phyloP scores from a whole-genome alignment of 2,113 vertebrate species.

The Peucedramus taeniatus region DNA sequence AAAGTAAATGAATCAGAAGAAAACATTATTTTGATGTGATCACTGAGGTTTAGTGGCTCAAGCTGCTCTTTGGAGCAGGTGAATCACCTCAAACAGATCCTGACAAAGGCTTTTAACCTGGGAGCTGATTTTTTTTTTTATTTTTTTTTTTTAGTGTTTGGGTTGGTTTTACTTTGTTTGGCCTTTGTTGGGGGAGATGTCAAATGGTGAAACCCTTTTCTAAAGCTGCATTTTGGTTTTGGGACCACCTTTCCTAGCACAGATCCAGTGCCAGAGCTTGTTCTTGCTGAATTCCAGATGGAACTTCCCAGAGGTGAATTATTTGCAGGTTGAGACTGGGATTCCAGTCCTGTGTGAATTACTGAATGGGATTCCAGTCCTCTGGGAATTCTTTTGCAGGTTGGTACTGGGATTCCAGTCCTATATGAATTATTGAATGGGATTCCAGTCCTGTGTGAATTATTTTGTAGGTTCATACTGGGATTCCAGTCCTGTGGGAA shows the following conservation, averaged over 20 bases:
- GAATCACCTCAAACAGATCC: neutral
- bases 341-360: neutral
- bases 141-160: neutral
- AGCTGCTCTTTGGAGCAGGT: neutral
- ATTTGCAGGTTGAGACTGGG: neutral
- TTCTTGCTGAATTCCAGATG: neutral
- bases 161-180: neutral
- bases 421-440: accelerated
- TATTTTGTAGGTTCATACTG: neutral
- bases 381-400: neutral
- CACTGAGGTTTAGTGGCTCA: neutral
- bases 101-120: neutral
- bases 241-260: neutral
- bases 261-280: neutral
- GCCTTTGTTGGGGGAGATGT: neutral
- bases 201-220: neutral
- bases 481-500: accelerated
- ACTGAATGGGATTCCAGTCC: neutral
- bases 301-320: neutral
- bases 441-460: accelerated
- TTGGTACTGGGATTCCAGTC: neutral
- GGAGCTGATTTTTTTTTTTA: neutral
- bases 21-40: neutral
- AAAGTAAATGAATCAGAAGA: neutral
- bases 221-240: neutral